These are phyloP conservation scores for Cyclina sinensis DNA, from an alignment of 1,140 invertebrate species.

Conservation along the genomic window DNA sequence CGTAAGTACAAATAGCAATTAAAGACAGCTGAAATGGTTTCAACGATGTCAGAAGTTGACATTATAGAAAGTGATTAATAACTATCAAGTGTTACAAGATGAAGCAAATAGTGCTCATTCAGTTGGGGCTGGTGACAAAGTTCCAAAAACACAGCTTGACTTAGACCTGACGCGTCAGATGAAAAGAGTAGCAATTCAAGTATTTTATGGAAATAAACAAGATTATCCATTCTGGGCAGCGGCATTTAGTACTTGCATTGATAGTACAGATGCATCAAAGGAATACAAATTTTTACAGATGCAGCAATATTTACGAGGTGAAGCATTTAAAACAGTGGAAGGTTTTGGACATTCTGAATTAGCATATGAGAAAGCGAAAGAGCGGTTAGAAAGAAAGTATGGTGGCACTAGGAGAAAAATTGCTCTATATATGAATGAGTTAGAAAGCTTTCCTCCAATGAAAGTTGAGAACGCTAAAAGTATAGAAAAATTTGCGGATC, in stretches of 20 bases:
- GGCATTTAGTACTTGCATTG: background rate
- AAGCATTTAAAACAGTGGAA: slow-evolving; percentile 11
- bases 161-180: background rate
- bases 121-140: no score
- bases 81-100: background rate
- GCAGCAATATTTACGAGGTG: slow-evolving; percentile 21
- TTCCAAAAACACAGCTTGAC: background rate
- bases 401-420: background rate
- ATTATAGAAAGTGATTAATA: background rate
- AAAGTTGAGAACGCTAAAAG: slow-evolving; percentile 17
- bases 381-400: slow-evolving; percentile 12
- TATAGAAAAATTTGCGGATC: slow-evolving; percentile 16
- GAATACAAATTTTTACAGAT: slow-evolving; percentile 45
- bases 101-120: background rate
- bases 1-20: background rate
- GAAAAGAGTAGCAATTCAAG: background rate
- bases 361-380: slow-evolving; percentile 39
- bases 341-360: slow-evolving; percentile 45
- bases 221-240: background rate
- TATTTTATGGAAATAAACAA: background rate
- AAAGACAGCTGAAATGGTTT: slow-evolving; percentile 1
- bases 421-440: background rate
- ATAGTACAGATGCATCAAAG: background rate
- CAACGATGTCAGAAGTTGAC: background rate
- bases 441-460: background rate